Evolutionary conservation across 2,888 invertebrate genomes (phyloP).

Genomic region (Diaprepes abbreviatus): DNA sequence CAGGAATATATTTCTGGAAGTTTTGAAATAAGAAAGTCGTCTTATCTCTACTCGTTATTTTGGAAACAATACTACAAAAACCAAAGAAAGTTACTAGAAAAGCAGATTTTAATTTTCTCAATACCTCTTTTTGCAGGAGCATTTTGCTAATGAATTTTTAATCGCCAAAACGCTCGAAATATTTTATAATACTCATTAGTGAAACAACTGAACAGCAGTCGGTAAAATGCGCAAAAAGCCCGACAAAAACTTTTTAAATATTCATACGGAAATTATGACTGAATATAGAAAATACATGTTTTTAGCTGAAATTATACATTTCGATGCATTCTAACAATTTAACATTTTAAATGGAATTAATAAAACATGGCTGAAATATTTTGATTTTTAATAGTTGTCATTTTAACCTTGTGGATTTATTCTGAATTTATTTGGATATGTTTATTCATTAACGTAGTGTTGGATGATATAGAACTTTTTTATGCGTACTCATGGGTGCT

Average conservation of each 20-base stretch:
- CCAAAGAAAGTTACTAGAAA: no score
- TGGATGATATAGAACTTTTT: no score
- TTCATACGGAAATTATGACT: slow-evolving; percentile 12
- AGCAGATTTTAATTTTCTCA: no score
- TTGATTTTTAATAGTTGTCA: slow-evolving; percentile 33
- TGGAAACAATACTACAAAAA: no score
- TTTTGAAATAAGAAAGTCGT: no score
- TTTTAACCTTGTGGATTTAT: slow-evolving; percentile 8
- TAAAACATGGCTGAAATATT: slow-evolving; percentile 25
- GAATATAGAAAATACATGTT: slow-evolving; percentile 25
- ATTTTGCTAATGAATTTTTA: slow-evolving; percentile 5
- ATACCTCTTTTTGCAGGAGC: no score
- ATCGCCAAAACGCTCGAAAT: slow-evolving; percentile 7
- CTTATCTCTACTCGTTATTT: no score
- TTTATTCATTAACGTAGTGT: background rate
- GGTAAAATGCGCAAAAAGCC: slow-evolving; percentile 26
- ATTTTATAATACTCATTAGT: slow-evolving; percentile 28
- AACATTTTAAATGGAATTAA: slow-evolving; percentile 24
- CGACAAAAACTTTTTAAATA: slow-evolving; percentile 25
- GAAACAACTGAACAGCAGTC: slow-evolving; percentile 10
- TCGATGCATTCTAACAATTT: slow-evolving; percentile 20
- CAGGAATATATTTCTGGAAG: no score
- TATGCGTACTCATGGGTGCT: no score
- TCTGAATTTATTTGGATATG: background rate
- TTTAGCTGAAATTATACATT: slow-evolving; percentile 23